A percentile compares a stretch with the other conserved stretches of the same genome.
Conservation (phyloP, 2,113 vertebrate species). For the Epinephelus cyanopodus region DNA sequence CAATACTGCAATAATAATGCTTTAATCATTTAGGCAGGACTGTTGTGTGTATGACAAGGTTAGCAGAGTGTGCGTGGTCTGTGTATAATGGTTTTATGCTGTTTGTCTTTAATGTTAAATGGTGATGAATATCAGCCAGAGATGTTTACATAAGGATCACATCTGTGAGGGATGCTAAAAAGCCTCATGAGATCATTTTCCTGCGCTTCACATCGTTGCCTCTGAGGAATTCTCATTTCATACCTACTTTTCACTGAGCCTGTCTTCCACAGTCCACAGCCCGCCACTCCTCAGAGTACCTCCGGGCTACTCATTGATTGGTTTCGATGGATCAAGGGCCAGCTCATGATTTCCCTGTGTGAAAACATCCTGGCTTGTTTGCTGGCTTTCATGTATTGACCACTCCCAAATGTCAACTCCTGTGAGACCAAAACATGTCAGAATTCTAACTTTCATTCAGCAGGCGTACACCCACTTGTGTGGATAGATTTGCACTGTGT, state of each 20-base stretch:
- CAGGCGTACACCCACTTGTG: background rate
- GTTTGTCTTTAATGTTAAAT: background rate
- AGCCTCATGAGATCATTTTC: constrained; percentile 33
- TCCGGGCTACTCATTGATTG: constrained; percentile 62
- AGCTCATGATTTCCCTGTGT: constrained; percentile 41
- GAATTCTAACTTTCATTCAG: constrained; percentile 22
- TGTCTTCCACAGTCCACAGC: constrained; percentile 28
- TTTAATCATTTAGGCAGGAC: constrained; percentile 1
- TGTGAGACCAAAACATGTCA: constrained; percentile 21
- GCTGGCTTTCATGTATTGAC: constrained; percentile 65
- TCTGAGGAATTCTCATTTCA: constrained; percentile 30
- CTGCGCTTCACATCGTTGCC: background rate
- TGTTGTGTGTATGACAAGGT: constrained; percentile 23
- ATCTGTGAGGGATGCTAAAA: constrained; percentile 19
- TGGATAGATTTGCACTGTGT: background rate
- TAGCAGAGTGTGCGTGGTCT: constrained; percentile 2
- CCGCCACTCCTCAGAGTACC: constrained; percentile 11
- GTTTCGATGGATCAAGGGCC: constrained; percentile 55
- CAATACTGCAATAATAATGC: background rate
- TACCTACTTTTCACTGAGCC: constrained; percentile 20
- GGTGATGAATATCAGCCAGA: background rate
- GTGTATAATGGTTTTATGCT: background rate
- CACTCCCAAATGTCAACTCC: constrained; percentile 55
- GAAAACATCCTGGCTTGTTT: constrained; percentile 57
- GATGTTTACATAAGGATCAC: constrained; percentile 25